Evolutionary conservation across 2,888 invertebrate genomes (phyloP).

Genomic region (Agrilus mali): DNA sequence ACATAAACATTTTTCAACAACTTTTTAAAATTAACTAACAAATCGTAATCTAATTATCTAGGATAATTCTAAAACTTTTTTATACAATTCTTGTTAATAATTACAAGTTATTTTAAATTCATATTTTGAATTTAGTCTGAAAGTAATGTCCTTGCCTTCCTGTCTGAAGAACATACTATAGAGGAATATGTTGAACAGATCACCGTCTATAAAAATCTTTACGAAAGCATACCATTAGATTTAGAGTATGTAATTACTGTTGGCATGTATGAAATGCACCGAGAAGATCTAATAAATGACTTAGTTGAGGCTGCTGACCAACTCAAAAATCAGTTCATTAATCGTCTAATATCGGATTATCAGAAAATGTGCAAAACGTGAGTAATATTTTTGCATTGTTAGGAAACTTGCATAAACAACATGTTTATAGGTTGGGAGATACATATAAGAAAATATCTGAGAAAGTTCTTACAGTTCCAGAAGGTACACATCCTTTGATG

Average conservation of each 20-base stretch:
- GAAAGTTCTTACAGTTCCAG: constrained; percentile 65
- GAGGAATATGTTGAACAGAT: constrained; percentile 50
- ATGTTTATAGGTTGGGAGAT: constrained; percentile 54
- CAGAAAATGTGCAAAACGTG: constrained; percentile 64
- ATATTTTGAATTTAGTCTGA: constrained; percentile 36
- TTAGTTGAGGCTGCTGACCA: constrained; percentile 55
- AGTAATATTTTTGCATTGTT: constrained; percentile 23
- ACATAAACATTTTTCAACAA: no score
- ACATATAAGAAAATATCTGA: constrained; percentile 74
- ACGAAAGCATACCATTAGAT: constrained; percentile 44
- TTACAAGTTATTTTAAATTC: no score
- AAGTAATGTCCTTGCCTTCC: constrained; percentile 50
- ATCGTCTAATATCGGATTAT: constrained; percentile 67
- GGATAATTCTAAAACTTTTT: no score
- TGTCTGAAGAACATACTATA: constrained; percentile 51
- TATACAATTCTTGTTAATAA: no score
- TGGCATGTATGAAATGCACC: constrained; percentile 77
- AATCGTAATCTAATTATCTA: no score
- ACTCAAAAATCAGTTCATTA: constrained; percentile 56
- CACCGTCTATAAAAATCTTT: constrained; percentile 47
- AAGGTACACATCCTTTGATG: constrained; percentile 77
- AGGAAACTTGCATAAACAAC: no score
- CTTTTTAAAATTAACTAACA: no score
- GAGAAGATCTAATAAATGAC: constrained; percentile 61
- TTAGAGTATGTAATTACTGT: constrained; percentile 57